Percentiles rank a stretch among this genome's conserved stretches.
Conservation (phyloP, 2,113 vertebrate genomes). For the Gracilinanus agilis region DNA sequence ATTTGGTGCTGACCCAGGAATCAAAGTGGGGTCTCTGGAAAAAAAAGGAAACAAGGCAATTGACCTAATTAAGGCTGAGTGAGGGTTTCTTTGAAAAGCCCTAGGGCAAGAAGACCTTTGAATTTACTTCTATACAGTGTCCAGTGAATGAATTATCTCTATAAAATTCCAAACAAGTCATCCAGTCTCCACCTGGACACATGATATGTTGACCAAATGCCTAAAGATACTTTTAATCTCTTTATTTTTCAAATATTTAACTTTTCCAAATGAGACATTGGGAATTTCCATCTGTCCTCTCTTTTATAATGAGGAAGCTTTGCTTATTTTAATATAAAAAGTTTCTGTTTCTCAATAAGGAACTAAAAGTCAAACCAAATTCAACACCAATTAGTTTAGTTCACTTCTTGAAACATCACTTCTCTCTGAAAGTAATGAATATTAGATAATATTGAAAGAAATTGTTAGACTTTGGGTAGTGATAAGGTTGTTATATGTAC, state of each 20-base stretch:
- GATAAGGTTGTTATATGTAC: not conserved
- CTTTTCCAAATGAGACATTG: not conserved
- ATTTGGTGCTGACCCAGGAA: not conserved
- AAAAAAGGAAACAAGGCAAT: not conserved
- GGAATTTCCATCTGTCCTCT: not conserved
- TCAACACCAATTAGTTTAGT: not conserved
- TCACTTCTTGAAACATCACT: not conserved
- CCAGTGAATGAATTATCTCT: not conserved
- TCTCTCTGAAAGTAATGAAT: not conserved
- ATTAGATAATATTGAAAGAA: not conserved
- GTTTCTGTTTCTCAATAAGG: not conserved
- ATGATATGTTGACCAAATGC: not conserved
- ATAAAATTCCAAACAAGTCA: not conserved
- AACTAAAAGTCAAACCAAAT: not conserved
- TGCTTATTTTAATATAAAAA: conserved; percentile 17
- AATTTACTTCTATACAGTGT: not conserved
- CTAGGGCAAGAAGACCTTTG: not conserved
- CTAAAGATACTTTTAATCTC: not conserved
- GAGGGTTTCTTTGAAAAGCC: not conserved
- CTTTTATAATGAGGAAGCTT: not conserved
- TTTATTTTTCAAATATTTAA: not conserved
- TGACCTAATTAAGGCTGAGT: not conserved
- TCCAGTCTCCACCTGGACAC: not conserved
- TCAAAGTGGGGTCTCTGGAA: not conserved
- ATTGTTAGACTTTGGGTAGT: not conserved